A percentile compares a stretch with the other conserved stretches of the same genome.
Evolutionary conservation across 2,113 vertebrate genomes (phyloP).

Genomic region (Taurulus bubalis): DNA sequence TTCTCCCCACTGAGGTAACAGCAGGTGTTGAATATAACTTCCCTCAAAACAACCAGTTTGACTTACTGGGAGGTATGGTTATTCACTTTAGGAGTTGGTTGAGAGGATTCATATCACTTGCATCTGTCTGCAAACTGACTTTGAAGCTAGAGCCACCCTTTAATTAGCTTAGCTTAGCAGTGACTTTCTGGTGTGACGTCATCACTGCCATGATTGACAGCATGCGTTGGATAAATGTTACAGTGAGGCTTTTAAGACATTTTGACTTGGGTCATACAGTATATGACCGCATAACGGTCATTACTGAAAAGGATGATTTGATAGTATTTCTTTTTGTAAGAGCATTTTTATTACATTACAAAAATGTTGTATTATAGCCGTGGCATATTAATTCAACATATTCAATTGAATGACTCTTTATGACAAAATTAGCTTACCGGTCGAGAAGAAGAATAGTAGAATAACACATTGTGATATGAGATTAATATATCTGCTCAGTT

Average conservation of each 20-base stretch:
- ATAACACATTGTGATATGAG: neutral
- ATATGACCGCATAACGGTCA: neutral
- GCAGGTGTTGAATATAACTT: neutral
- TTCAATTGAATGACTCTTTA: neutral
- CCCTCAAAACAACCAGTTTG: neutral
- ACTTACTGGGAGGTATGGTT: neutral
- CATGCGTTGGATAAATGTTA: neutral
- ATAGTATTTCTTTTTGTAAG: neutral
- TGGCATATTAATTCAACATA: neutral
- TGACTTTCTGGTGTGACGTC: neutral
- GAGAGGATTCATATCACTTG: neutral
- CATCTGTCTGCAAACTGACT: neutral
- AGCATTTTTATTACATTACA: neutral
- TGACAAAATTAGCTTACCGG: no score
- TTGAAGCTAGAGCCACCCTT: neutral
- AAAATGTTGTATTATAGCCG: neutral
- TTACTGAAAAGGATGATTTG: neutral
- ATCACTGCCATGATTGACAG: neutral
- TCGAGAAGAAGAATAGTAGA: neutral
- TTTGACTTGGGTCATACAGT: neutral
- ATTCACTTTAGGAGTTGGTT: no score
- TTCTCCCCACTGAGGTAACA: neutral
- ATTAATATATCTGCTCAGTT: neutral
- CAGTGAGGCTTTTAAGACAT: neutral
- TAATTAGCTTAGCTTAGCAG: slow-evolving; percentile 1